These are phyloP conservation scores for Belgica antarctica DNA, from an alignment of 2,888 invertebrate species.

Conservation along the genomic window DNA sequence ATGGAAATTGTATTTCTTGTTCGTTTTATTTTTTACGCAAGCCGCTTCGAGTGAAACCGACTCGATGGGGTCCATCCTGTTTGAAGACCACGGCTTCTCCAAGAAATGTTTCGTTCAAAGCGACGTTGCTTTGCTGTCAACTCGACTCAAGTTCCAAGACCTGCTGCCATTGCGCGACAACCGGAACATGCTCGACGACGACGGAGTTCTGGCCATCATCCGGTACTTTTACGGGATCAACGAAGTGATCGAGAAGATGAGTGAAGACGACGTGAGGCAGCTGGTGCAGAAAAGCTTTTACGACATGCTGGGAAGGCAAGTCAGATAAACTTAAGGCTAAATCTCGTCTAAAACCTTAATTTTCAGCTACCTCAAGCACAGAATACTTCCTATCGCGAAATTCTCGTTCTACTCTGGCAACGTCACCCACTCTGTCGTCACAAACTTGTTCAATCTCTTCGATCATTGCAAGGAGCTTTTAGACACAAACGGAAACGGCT, in stretches of 20 bases:
- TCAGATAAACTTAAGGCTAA: background rate
- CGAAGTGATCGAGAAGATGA: slow-evolving; percentile 49
- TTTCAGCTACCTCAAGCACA: slow-evolving; percentile 50
- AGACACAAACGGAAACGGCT: slow-evolving; percentile 54
- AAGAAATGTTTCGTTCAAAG: slow-evolving; percentile 52
- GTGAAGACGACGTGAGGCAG: slow-evolving; percentile 46
- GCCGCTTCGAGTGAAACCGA: background rate
- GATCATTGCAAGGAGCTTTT: slow-evolving; percentile 49
- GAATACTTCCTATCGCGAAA: slow-evolving; percentile 51
- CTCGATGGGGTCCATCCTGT: slow-evolving; percentile 52
- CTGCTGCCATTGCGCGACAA: background rate
- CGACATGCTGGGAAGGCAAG: slow-evolving; percentile 52
- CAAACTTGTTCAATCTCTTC: slow-evolving; percentile 49
- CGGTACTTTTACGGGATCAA: slow-evolving; percentile 52
- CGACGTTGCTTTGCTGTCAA: slow-evolving; percentile 50
- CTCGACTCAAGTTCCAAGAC: slow-evolving; percentile 52
- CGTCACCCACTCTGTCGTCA: slow-evolving; percentile 48
- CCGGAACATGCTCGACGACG: background rate
- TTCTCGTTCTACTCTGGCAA: slow-evolving; percentile 53
- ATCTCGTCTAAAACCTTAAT: background rate
- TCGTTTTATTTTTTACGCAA: background rate
- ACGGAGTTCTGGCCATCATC: slow-evolving; percentile 46
- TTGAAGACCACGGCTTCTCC: slow-evolving; percentile 47
- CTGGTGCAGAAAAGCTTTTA: slow-evolving; percentile 50
- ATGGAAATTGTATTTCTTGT: slow-evolving; percentile 2